These are phyloP conservation scores for Eumeta japonica DNA, from an alignment of 1,140 invertebrate species.

Conservation along the genomic window DNA sequence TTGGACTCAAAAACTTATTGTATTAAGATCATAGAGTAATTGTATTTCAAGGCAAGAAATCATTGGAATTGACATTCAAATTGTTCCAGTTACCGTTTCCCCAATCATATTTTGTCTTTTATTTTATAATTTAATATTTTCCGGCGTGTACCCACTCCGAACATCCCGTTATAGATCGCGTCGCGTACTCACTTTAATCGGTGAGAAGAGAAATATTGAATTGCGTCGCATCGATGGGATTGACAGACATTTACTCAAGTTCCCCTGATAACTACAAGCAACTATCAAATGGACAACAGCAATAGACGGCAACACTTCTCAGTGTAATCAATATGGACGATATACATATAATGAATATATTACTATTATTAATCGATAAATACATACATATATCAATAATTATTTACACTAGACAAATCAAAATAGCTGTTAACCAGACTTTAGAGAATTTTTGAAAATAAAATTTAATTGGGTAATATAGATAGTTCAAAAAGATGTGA, in stretches of 20 bases:
- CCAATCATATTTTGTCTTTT: too few species aligned
- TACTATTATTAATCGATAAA: conserved; percentile 40
- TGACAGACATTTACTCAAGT: too few species aligned
- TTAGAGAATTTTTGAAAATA: too few species aligned
- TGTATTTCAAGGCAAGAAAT: conserved; percentile 22
- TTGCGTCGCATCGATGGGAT: too few species aligned
- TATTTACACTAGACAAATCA: conserved; percentile 47
- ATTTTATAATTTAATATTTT: too few species aligned
- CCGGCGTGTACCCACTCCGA: too few species aligned
- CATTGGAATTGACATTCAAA: conserved; percentile 28
- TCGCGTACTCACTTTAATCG: too few species aligned
- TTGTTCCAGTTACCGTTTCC: conserved; percentile 13
- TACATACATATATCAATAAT: conserved; percentile 27
- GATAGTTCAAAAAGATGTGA: too few species aligned
- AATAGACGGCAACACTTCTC: conserved; percentile 46
- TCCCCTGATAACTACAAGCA: conserved; percentile 33
- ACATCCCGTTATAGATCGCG: too few species aligned
- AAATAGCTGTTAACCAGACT: too few species aligned
- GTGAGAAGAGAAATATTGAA: too few species aligned
- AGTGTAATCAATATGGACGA: conserved; percentile 51
- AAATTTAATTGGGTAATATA: too few species aligned
- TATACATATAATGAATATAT: conserved; percentile 47
- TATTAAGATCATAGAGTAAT: conserved; percentile 12
- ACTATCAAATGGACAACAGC: conserved; percentile 39
- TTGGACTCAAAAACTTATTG: conserved; percentile 10